Conservation (phyloP, 2,113 vertebrate species). For the Toxotes chatareus region DNA sequence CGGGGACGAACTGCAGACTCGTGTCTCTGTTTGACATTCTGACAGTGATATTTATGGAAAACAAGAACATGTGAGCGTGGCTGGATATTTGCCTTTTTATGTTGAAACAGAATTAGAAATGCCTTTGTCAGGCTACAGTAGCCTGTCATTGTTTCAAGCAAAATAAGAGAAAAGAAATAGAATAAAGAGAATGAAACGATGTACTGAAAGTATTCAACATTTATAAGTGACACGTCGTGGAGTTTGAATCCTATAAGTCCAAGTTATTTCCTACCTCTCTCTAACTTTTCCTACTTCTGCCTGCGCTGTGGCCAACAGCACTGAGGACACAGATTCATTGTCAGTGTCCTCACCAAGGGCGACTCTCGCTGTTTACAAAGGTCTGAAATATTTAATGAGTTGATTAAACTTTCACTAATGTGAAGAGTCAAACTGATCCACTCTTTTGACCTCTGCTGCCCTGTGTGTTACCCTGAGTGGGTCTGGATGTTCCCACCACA, state of each 20-base stretch:
- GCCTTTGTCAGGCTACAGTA: slow-evolving; percentile 46
- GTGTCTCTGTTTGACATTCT: slow-evolving; percentile 57
- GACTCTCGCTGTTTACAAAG: slow-evolving; percentile 17
- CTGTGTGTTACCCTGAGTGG: slow-evolving; percentile 35
- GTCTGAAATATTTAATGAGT: slow-evolving; percentile 17
- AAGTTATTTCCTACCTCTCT: not conserved
- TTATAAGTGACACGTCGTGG: not conserved
- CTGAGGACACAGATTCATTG: not conserved
- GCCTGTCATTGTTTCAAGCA: slow-evolving; percentile 21
- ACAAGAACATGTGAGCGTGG: slow-evolving; percentile 38
- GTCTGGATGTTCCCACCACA: slow-evolving; percentile 37
- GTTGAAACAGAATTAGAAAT: slow-evolving; percentile 58
- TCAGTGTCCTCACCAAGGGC: slow-evolving; percentile 6
- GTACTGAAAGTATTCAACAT: not conserved
- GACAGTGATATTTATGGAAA: slow-evolving; percentile 45
- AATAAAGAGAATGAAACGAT: not conserved
- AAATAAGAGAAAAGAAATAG: not conserved
- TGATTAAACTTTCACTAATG: slow-evolving; percentile 18
- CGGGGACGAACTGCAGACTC: slow-evolving; percentile 25
- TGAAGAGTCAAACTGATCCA: slow-evolving; percentile 39
- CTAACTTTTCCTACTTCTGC: not conserved
- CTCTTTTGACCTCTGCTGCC: slow-evolving; percentile 24
- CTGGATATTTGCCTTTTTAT: slow-evolving; percentile 37
- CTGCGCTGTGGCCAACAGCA: not conserved
- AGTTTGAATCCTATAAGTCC: too few species aligned